A percentile compares a stretch with the other conserved stretches of the same genome.
phyloP scores from a whole-genome alignment of 2,113 vertebrate species.

The Mastomys coucha region DNA sequence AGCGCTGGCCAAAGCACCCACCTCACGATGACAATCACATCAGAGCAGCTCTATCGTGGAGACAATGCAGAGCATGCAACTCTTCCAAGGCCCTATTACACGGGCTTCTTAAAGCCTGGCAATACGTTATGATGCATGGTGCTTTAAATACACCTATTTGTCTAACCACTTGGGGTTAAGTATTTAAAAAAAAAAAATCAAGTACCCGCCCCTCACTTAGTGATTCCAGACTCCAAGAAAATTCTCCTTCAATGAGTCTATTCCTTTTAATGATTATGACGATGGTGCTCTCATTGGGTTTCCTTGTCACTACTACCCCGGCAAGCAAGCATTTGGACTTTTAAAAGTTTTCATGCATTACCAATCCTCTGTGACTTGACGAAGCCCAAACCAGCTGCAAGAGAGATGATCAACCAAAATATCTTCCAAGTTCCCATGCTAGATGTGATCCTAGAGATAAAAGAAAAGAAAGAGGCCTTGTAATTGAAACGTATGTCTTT shows the following conservation, averaged over 20 bases:
- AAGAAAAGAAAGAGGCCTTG: background rate
- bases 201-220: background rate
- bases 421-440: slow-evolving; percentile 82
- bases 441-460: slow-evolving; percentile 60
- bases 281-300: background rate
- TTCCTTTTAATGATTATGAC: background rate
- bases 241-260: slow-evolving; percentile 2
- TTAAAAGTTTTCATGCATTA: slow-evolving; percentile 71
- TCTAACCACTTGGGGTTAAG: background rate
- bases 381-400: slow-evolving; percentile 60
- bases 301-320: background rate
- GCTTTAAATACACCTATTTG: background rate
- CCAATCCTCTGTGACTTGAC: slow-evolving; percentile 82
- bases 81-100: background rate
- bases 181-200: background rate
- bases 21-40: background rate
- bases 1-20: background rate
- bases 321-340: background rate
- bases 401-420: slow-evolving; percentile 66
- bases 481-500: background rate
- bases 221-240: background rate
- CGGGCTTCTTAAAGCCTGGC: background rate
- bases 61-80: background rate
- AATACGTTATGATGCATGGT: background rate
- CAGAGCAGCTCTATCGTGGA: background rate